Base-by-base conservation (phyloP, 2,113 vertebrate species). In the Ascaphus truei region DNA sequence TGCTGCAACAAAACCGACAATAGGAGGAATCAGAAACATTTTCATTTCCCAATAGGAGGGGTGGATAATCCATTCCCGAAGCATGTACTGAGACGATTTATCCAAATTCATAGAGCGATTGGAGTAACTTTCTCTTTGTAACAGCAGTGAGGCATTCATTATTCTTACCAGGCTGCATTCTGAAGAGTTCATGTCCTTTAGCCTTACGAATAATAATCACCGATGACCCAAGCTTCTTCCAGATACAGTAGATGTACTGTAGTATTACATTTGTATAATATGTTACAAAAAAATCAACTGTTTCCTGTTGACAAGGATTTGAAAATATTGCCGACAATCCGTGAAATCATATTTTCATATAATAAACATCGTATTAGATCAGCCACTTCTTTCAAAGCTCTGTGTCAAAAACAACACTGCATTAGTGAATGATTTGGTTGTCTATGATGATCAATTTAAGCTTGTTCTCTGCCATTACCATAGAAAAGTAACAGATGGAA, bases 11-110 rank as follows among this genome's bases (percentile, higher is more conserved):
- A 92, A 82, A 33, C 87, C 87, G 66, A 85, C 15, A 25, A 82
- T 62, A 16, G 86, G 87, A 62, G 85, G 74, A 22, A 91, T 77
- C 69, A 91, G 66, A 71, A 93, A 79, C 58, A 88, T 74, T 27
- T 81, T 79, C 33, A 75, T 53, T 31, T 79, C 76, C 27, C 7
- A 57, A 16, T 66, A 71, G 6, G 80, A 68, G 11, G 75, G 62
- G 43, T 75, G 75, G 33, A 79, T 62, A 31, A 73, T 41, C 88
- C 80, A 89, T 68, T 87, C 83, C 2, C 75, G 55, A 61, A 81
- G 76, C 53, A 84, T 57, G 13, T 8, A n/a, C 16, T 72, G 36
- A 23, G 74, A 39, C 18, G 4, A 15, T 0, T 18, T 62, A 22
- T 78, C 72, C 53, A 73, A 1, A 36, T 31, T 3, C 10, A 68